Conservation (phyloP, 2,797 vertebrate species). For the Periophthalmus magnuspinnatus region DNA sequence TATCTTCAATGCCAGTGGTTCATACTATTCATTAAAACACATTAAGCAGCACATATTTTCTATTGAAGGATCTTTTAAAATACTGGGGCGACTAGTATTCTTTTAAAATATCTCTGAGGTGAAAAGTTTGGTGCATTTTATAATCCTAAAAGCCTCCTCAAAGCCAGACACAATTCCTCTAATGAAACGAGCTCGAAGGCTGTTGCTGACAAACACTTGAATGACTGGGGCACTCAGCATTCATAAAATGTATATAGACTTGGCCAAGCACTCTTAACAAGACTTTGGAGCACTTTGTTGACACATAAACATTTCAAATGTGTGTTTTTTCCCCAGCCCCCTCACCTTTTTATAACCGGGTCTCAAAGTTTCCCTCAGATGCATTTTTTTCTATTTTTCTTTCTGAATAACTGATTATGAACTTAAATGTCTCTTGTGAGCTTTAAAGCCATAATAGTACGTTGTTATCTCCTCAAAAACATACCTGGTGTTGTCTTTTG, state of each 20-base stretch:
- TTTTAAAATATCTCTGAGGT: not conserved
- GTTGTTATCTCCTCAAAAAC: too few relatives aligned
- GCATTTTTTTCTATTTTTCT: too few relatives aligned
- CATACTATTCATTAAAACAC: not conserved
- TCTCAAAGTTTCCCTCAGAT: too few relatives aligned
- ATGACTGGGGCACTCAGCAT: constrained; percentile 1
- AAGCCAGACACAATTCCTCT: not conserved
- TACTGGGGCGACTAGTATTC: not conserved
- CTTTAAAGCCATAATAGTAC: too few relatives aligned
- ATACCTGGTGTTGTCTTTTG: too few relatives aligned
- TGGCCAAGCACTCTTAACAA: not conserved
- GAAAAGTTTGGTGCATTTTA: constrained; percentile 10
- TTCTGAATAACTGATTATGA: too few relatives aligned
- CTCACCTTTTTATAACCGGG: too few relatives aligned
- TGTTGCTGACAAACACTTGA: not conserved
- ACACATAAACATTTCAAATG: not conserved
- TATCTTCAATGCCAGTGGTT: too few relatives aligned
- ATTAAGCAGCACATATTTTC: not conserved
- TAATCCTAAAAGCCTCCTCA: not conserved
- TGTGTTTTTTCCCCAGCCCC: not conserved
- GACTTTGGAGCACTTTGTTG: not conserved
- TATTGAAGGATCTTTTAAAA: not conserved
- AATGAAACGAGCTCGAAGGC: not conserved
- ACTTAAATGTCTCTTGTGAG: too few relatives aligned
- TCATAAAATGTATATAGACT: constrained; percentile 6